phyloP scores from a whole-genome alignment of 35 echinoderm and acorn worm genomes.

The Chiridota heheva region DNA sequence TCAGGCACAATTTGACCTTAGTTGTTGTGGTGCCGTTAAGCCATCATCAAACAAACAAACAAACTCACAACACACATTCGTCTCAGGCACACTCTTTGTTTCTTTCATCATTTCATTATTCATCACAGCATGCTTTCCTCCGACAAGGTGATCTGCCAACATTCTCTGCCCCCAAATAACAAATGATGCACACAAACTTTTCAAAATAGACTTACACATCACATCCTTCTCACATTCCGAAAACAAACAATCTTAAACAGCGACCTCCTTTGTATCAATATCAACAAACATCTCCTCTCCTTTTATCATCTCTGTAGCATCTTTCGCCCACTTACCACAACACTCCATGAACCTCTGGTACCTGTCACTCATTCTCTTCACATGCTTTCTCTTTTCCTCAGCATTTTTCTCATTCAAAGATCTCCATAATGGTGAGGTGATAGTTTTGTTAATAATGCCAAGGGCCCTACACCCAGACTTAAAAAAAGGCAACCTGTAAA shows the following conservation, averaged over 20 bases:
- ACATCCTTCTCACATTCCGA: slow-evolving; percentile 4
- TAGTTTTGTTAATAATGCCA: slow-evolving; percentile 55
- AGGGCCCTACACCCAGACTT: slow-evolving; percentile 13
- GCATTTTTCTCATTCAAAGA: slow-evolving; percentile 17
- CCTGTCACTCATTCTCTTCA: slow-evolving; percentile 31
- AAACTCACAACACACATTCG: slow-evolving; percentile 42
- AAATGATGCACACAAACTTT: background rate
- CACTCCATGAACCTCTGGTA: slow-evolving; percentile 17
- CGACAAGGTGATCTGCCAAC: slow-evolving; percentile 4
- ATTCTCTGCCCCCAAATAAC: background rate
- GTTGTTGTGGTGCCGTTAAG: no score
- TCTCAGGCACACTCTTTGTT: slow-evolving; percentile 25
- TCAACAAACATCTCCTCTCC: slow-evolving; percentile 7
- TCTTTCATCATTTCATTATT: slow-evolving; percentile 2
- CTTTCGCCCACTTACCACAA: slow-evolving; percentile 36
- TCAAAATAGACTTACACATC: slow-evolving; percentile 1
- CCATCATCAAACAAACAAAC: no score
- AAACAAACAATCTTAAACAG: slow-evolving; percentile 16
- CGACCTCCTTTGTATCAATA: background rate
- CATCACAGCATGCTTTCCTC: slow-evolving; percentile 2
- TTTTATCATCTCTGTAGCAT: slow-evolving; percentile 13
- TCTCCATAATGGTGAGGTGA: slow-evolving; percentile 45
- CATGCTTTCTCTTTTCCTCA: background rate
- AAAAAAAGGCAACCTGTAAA: slow-evolving; percentile 18
- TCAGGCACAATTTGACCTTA: no score